phyloP scores from a whole-genome alignment of 2,113 vertebrate species.

The Nothoprocta pentlandii region DNA sequence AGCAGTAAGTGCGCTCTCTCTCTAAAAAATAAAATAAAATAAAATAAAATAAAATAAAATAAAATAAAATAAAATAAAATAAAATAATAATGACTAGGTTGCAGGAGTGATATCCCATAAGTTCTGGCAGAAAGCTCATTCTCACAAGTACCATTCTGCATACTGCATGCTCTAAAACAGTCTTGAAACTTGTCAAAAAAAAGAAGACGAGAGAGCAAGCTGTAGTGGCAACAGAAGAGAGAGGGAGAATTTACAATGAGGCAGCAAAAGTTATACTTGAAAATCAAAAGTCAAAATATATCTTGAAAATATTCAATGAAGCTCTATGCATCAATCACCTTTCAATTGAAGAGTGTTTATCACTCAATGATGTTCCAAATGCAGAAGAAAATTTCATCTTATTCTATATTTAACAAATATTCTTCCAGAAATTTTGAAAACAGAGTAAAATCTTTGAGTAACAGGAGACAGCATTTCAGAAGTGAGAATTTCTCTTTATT shows the following conservation, averaged over 20 bases:
- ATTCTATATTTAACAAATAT: neutral
- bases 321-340: too few relatives aligned
- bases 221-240: rapidly evolving
- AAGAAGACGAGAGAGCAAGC: neutral
- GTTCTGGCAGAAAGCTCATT: neutral
- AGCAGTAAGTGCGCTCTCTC: neutral
- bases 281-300: neutral
- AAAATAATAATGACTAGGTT: neutral
- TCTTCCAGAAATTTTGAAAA: neutral
- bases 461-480: neutral
- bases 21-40: neutral
- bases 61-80: neutral
- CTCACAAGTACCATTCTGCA: neutral
- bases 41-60: neutral
- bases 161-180: neutral
- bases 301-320: neutral
- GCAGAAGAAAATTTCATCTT: rapidly evolving
- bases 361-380: neutral
- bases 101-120: neutral
- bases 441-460: neutral
- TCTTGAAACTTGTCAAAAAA: neutral
- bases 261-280: neutral
- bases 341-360: neutral
- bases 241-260: neutral
- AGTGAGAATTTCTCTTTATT: neutral